These are phyloP conservation scores for Crax fasciolata DNA, from an alignment of 2,797 vertebrate genomes.

Conservation along the genomic window DNA sequence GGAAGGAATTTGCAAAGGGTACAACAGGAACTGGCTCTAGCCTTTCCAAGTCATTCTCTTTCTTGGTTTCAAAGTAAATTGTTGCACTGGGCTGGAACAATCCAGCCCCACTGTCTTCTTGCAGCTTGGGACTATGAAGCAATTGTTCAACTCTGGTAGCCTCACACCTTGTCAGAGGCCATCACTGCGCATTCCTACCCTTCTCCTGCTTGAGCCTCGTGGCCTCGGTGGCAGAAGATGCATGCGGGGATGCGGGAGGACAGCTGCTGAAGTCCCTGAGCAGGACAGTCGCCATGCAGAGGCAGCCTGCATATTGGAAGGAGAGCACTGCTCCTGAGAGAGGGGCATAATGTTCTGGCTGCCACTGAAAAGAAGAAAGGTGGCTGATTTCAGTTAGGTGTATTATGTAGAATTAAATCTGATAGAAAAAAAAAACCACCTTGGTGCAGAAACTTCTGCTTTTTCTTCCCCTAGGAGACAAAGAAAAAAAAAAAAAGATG, in stretches of 20 bases:
- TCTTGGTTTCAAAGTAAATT: background rate
- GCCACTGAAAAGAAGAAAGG: background rate
- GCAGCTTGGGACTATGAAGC: background rate
- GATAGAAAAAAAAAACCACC: background rate
- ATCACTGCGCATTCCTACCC: background rate
- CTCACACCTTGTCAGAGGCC: background rate
- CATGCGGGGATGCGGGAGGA: background rate
- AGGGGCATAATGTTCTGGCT: background rate
- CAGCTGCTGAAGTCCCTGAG: background rate
- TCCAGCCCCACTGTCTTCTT: background rate
- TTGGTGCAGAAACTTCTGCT: background rate
- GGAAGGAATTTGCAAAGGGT: conserved; percentile 9
- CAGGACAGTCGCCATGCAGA: background rate
- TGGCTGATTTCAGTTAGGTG: background rate
- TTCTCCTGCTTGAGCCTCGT: fast-evolving
- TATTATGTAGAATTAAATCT: background rate
- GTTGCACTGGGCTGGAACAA: background rate
- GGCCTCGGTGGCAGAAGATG: background rate
- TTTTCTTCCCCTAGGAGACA: background rate
- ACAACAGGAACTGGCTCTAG: background rate
- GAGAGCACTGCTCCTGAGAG: background rate
- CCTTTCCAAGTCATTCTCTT: background rate
- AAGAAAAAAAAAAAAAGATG: background rate
- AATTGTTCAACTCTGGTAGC: background rate
- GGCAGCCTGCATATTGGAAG: fast-evolving